Conservation (phyloP, 2,113 vertebrate genomes). For the Mus spicilegus region DNA sequence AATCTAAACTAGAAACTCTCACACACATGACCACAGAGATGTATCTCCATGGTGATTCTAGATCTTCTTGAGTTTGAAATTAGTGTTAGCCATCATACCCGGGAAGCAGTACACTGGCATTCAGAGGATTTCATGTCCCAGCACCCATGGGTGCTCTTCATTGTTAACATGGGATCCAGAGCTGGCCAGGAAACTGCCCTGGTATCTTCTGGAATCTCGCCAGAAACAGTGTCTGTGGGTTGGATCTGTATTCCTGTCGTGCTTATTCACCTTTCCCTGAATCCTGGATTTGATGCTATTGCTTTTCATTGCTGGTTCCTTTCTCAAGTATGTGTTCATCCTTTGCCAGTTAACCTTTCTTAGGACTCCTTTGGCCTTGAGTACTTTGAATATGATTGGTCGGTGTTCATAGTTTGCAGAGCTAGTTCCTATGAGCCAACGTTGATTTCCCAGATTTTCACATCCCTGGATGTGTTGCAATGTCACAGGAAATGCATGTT, state of each 20-base stretch:
- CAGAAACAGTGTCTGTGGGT: neutral
- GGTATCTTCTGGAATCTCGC: neutral
- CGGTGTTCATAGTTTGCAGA: rapidly evolving
- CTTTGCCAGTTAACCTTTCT: neutral
- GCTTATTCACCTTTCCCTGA: neutral
- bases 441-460: neutral
- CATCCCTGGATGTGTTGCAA: neutral
- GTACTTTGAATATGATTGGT: neutral
- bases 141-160: slow-evolving; percentile 60
- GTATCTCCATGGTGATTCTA: neutral
- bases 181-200: neutral
- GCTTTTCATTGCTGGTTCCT: neutral
- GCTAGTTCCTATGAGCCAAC: neutral
- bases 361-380: neutral
- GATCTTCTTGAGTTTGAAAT: neutral
- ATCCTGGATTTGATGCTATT: neutral
- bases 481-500: neutral
- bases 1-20: neutral
- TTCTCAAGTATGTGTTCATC: neutral
- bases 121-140: slow-evolving; percentile 38
- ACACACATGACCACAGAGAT: neutral
- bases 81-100: neutral
- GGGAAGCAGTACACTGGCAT: slow-evolving; percentile 39
- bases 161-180: slow-evolving; percentile 10
- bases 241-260: neutral